Base-by-base conservation (phyloP, 2,797 vertebrate species). In the Galaxias olidus region DNA sequence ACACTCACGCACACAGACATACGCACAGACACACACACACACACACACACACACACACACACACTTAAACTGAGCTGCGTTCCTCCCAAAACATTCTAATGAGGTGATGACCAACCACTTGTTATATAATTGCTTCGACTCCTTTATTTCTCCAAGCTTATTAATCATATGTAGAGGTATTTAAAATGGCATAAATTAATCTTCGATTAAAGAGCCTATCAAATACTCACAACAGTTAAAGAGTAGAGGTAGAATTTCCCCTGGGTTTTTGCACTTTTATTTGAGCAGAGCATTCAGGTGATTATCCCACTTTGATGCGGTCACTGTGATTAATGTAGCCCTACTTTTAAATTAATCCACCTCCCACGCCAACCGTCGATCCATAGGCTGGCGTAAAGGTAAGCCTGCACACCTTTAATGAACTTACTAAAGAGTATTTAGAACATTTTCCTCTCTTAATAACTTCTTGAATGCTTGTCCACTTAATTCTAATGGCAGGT, bases 181-280 rank as follows among this genome's bases (percentile, higher is more conserved):
- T 98, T 99, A 99, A 98, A 97, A 98, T 94, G 91, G 94, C 95
- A 97, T 96, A 95, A 98, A 98, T 98, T 97, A 98, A 98, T 98
- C 95, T 98, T 96, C 93, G 94, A 97, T 98, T 97, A 96, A 97
- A 92, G 94, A 93, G 93, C 93, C 93, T 93, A 95, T 98, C 94
- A 96, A 94, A 93, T 94, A 90, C 94, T 94, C 92, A 93, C 95
- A 96, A 97, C 96, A 98, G 96, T 98, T 98, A 98, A 89, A 97
- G 95, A 94, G 94, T 95, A 93, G 46, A 94, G 93, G 93, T 96
- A 92, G 94, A 92, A 97, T 97, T 96, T 97, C 96, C 96, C 96
- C 89, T 89, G 95, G 95, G 95, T 94, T 92, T 90, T 15, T 87
- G 89, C 90, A 87, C 91, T 95, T 95, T 93, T 94, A 90, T 96